Evolutionary conservation across 1,140 invertebrate genomes (phyloP).

Genomic region (Yoshiicerus persimilis): DNA sequence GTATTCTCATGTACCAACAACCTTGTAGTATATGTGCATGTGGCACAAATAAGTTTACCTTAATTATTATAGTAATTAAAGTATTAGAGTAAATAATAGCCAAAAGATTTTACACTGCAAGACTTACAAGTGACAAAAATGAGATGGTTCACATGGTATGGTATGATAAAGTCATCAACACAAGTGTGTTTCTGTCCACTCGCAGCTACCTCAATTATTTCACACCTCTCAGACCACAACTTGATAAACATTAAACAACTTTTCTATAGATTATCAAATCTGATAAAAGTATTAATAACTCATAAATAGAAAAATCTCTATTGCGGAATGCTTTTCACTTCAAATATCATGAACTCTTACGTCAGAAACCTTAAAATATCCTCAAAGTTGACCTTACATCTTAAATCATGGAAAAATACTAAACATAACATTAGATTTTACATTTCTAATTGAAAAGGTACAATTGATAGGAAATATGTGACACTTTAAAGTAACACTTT

Average conservation of each 20-base stretch:
- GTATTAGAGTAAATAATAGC: not conserved
- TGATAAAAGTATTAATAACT: not conserved
- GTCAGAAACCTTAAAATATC: no score
- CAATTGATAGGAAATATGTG: no score
- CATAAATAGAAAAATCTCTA: not conserved
- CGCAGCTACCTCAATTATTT: not conserved
- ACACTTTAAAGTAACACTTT: no score
- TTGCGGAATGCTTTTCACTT: not conserved
- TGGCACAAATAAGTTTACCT: not conserved
- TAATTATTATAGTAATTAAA: not conserved
- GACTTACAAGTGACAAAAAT: not conserved
- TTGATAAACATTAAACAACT: not conserved
- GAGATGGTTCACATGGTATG: not conserved
- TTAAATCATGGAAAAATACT: no score
- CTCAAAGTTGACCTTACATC: no score
- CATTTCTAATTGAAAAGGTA: no score
- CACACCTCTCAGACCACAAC: not conserved
- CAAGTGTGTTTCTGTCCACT: not conserved
- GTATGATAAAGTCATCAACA: not conserved
- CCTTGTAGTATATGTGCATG: not conserved
- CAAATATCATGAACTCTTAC: no score
- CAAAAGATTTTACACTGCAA: not conserved
- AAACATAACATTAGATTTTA: no score
- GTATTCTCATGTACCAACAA: not conserved
- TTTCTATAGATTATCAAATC: not conserved